Conservation (phyloP, 2,888 invertebrate genomes). For the Gari tellinella region DNA sequence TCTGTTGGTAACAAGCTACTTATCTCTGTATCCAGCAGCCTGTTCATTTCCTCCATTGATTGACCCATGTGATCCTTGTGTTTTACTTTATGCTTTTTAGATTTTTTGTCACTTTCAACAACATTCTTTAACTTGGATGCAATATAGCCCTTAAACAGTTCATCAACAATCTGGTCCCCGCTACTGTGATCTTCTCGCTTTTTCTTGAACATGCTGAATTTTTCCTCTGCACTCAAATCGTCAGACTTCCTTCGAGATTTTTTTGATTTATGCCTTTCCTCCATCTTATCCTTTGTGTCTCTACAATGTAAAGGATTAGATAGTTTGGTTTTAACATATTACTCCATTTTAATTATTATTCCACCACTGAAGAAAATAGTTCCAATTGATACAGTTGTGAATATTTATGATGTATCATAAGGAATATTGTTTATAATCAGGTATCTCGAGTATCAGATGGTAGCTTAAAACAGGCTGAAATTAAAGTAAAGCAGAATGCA, state of each 20-base stretch:
- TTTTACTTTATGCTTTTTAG: conserved; percentile 13
- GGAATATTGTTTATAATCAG: too few species aligned
- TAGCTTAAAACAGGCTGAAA: too few species aligned
- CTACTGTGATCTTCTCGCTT: conserved; percentile 46
- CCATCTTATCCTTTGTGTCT: not conserved
- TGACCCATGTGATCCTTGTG: conserved; percentile 31
- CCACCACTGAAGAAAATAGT: too few species aligned
- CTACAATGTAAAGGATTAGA: too few species aligned
- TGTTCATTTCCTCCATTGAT: conserved; percentile 74
- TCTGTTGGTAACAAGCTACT: conserved; percentile 44
- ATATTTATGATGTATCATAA: too few species aligned
- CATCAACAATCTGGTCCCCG: conserved; percentile 69
- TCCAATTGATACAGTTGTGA: too few species aligned
- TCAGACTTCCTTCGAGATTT: conserved; percentile 9
- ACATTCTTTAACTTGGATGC: conserved; percentile 70
- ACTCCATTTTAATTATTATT: too few species aligned
- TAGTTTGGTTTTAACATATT: too few species aligned
- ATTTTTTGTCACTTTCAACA: conserved; percentile 48
- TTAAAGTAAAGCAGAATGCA: too few species aligned
- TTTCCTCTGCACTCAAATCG: conserved; percentile 52
- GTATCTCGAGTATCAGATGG: too few species aligned
- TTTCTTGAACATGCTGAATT: conserved; percentile 56
- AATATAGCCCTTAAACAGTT: conserved; percentile 77
- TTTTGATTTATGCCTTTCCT: conserved; percentile 9
- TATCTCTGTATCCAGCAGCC: conserved; percentile 73